Base-by-base conservation (phyloP, 2,888 invertebrate genomes). In the Serripes groenlandicus region DNA sequence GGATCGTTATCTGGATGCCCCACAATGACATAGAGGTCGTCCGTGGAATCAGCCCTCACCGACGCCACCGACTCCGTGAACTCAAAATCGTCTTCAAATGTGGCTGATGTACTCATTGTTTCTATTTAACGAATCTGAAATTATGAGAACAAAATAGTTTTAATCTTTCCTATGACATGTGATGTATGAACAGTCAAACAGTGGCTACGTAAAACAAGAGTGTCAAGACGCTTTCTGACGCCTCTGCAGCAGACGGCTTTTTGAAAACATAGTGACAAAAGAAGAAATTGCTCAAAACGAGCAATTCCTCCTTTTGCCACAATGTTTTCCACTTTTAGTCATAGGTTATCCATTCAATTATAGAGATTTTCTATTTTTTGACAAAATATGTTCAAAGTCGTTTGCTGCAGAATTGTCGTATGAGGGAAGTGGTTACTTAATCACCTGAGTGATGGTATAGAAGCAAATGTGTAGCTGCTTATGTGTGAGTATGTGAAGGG, bases 1-100 rank as follows among this genome's bases (percentile, higher is more conserved):
- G 93, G 93, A 72, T 93, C 92, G 60, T 90, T 92, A 28, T 93
- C 90, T 0, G 91, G 87, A 87, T 94, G 94, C 26, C 91, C 91
- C 18, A 92, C 91, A 21, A 94, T 73, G 15, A 93, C 82, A 74
- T 89, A 92, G 5, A 74, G 85, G 60, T 86, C 85, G 1, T 86
- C 87, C 26, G 84, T 82, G 11, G 37, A n/a, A 56, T 92, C 91
- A 75, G 85, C 88, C 7, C 94, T 83, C 2, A 94, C 91, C n/a
- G 91, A 90, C 0, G 86, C 75, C 15, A 93, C 86, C 18, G 92
- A 92, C 42, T 90, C 84, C n/a, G 83, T 69, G 75, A 93, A 91
- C 4, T 78, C 81, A 5, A 82, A 72, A 3, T 77, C 82, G 81
- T 93, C 91, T 34, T 86, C 88, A 68, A 93, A 89, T 34, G 82